Percentiles rank a stretch among this genome's conserved stretches.
These are phyloP conservation scores for Calliphora vomitoria DNA, from an alignment of 2,888 invertebrate genomes.

Conservation along the genomic window DNA sequence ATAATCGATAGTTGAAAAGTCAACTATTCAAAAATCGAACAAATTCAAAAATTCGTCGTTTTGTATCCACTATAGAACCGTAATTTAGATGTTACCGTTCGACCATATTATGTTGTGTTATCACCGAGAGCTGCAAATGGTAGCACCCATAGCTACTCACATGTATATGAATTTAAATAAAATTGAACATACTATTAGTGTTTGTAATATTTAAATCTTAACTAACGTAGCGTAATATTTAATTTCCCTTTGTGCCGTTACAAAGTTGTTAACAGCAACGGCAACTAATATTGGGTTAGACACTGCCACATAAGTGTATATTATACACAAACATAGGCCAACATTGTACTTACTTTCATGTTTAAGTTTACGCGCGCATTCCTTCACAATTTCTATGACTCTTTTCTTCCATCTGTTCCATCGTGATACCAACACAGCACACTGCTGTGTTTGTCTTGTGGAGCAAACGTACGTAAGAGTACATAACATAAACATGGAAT, in stretches of 20 bases:
- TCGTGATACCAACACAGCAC: slow-evolving; percentile 28
- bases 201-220: slow-evolving; percentile 63
- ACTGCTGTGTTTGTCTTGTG: slow-evolving; percentile 27
- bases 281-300: slow-evolving; percentile 71
- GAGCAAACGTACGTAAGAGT: slow-evolving; percentile 22
- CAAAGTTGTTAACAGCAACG: slow-evolving; percentile 72
- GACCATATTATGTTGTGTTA: too few relatives aligned
- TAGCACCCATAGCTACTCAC: slow-evolving; percentile 19
- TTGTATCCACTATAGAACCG: too few relatives aligned
- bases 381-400: slow-evolving; percentile 63
- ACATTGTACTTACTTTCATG: slow-evolving; percentile 33
- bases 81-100: too few relatives aligned
- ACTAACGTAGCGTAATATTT: slow-evolving; percentile 59
- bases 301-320: neutral
- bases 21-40: too few relatives aligned
- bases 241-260: slow-evolving; percentile 74
- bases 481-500: slow-evolving; percentile 42
- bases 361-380: slow-evolving; percentile 62
- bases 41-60: too few relatives aligned
- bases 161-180: neutral
- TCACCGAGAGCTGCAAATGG: neutral
- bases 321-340: neutral
- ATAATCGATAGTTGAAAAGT: too few relatives aligned
- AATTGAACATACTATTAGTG: slow-evolving; percentile 45
- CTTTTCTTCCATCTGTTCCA: slow-evolving; percentile 58